Evolutionary conservation across 2,888 invertebrate genomes (phyloP).

Genomic region (Nomada flava): DNA sequence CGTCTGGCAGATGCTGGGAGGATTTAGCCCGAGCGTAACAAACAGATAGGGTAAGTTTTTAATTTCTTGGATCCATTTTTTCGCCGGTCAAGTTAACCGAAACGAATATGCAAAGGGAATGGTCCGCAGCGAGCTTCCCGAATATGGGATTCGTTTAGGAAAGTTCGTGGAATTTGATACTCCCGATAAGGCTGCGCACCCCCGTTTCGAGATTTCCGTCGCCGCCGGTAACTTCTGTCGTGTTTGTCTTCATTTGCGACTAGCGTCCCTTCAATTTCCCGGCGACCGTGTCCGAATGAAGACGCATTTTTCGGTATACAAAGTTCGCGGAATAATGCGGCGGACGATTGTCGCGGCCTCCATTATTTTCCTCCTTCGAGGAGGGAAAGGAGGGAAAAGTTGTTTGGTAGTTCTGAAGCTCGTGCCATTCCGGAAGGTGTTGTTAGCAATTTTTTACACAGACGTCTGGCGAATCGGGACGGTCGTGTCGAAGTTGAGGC

Average conservation of each 20-base stretch:
- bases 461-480: background rate
- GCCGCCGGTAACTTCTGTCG: background rate
- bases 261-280: constrained; percentile 1
- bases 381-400: background rate
- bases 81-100: background rate
- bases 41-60: constrained; percentile 1
- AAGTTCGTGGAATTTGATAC: constrained; percentile 17
- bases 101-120: background rate
- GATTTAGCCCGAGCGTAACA: background rate
- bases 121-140: background rate
- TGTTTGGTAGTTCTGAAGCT: background rate
- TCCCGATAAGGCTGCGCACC: constrained; percentile 4
- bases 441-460: background rate
- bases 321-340: background rate
- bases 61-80: background rate
- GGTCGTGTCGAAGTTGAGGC: background rate
- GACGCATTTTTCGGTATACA: background rate
- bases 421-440: background rate
- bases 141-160: constrained; percentile 6
- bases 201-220: constrained; percentile 10
- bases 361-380: background rate
- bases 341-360: background rate
- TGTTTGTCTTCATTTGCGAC: constrained; percentile 35
- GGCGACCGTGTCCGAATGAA: background rate
- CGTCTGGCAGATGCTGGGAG: background rate